phyloP scores from a whole-genome alignment of 2,113 vertebrate genomes.

The Oryzias celebensis region DNA sequence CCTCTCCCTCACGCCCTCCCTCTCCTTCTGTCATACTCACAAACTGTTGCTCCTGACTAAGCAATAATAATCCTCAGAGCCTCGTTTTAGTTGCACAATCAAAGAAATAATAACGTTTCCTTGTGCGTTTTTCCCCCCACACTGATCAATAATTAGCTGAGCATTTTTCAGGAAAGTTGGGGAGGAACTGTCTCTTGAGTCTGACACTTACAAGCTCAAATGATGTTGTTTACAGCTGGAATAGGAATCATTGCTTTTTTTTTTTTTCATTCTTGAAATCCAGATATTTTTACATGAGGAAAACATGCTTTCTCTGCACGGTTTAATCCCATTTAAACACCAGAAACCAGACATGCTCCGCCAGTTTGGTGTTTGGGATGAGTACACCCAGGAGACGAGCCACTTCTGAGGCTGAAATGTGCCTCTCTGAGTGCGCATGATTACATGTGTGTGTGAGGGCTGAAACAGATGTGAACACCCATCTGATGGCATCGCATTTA shows the following conservation, averaged over 20 bases:
- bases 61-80: slow-evolving; percentile 62
- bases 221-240: background rate
- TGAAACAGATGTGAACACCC: slow-evolving; percentile 47
- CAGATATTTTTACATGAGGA: slow-evolving; percentile 1
- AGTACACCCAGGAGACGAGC: slow-evolving; percentile 32
- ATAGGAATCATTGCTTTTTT: slow-evolving; percentile 10
- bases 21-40: slow-evolving; percentile 1
- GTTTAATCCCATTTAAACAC: slow-evolving; percentile 33
- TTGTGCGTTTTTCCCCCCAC: slow-evolving; percentile 43
- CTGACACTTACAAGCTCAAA: background rate
- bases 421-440: background rate
- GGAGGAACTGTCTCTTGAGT: no score
- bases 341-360: slow-evolving; percentile 35
- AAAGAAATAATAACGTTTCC: slow-evolving; percentile 48
- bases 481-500: slow-evolving; percentile 27
- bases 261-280: background rate
- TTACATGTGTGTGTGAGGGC: background rate
- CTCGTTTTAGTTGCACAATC: slow-evolving; percentile 62
- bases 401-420: slow-evolving; percentile 19
- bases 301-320: slow-evolving; percentile 25
- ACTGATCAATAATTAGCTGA: slow-evolving; percentile 46
- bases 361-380: slow-evolving; percentile 29
- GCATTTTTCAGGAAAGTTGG: no score
- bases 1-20: no score
- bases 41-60: slow-evolving; percentile 43